These are phyloP conservation scores for Monochamus alternatus DNA, from an alignment of 2,888 invertebrate genomes.

Conservation along the genomic window DNA sequence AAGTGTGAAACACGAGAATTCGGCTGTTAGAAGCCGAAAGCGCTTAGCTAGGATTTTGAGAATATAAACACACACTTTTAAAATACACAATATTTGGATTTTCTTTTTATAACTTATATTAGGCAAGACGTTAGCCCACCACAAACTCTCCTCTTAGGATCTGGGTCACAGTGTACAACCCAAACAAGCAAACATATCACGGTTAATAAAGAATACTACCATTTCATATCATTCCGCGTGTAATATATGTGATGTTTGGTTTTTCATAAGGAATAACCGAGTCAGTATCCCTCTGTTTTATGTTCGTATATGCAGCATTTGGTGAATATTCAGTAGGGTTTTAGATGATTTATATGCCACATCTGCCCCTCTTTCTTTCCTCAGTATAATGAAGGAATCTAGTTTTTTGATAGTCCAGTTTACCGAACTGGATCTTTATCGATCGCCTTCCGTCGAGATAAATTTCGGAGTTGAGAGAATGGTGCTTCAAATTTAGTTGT, in stretches of 20 bases:
- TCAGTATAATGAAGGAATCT: slow-evolving; percentile 24
- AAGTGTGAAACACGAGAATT: too few species aligned
- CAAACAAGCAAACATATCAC: not conserved
- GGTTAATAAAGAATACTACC: slow-evolving; percentile 25
- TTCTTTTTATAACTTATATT: too few species aligned
- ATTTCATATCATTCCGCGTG: slow-evolving; percentile 20
- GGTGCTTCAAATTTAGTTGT: too few species aligned
- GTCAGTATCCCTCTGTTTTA: slow-evolving; percentile 18
- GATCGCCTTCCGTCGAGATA: not conserved
- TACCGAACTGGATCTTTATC: not conserved
- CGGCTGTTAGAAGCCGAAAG: too few species aligned
- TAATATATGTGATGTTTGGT: slow-evolving; percentile 31
- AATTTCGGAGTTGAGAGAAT: too few species aligned
- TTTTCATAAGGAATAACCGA: slow-evolving; percentile 32
- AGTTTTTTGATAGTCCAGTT: slow-evolving; percentile 14
- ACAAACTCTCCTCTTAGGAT: too few species aligned
- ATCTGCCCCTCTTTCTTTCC: slow-evolving; percentile 31
- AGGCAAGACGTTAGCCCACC: too few species aligned
- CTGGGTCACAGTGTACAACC: too few species aligned
- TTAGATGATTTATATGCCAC: slow-evolving; percentile 33
- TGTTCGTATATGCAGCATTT: slow-evolving; percentile 32
- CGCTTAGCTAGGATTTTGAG: too few species aligned
- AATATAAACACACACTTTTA: too few species aligned
- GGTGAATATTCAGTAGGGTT: slow-evolving; percentile 35
- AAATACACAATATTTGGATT: too few species aligned